phyloP scores from a whole-genome alignment of 1,140 invertebrate genomes.

The Phymastichus coffea region DNA sequence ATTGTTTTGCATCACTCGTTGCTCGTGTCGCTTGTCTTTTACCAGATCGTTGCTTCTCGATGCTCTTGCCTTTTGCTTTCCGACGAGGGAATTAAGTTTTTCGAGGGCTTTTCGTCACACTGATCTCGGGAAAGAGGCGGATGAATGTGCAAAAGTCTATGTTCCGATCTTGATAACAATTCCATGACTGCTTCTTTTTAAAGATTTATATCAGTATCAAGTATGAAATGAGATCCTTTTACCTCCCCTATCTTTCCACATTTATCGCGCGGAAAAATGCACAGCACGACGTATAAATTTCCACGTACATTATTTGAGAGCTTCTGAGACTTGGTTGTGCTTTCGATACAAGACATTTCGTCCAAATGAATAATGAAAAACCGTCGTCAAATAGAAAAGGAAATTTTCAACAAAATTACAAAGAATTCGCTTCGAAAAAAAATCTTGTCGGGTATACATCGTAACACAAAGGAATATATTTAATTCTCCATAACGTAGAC shows the following conservation, averaged over 20 bases:
- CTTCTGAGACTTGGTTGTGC: too few species aligned
- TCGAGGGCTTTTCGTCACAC: background rate
- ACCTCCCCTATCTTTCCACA: too few species aligned
- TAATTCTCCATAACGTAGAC: background rate
- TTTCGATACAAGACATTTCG: background rate
- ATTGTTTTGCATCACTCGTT: background rate
- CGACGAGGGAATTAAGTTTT: too few species aligned
- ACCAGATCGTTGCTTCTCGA: background rate
- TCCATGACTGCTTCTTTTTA: too few species aligned
- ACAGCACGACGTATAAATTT: too few species aligned
- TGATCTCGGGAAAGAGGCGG: background rate
- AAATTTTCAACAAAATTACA: background rate
- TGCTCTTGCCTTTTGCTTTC: background rate
- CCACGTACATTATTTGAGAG: too few species aligned
- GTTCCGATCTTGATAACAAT: too few species aligned
- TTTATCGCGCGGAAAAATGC: too few species aligned
- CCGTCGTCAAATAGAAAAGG: background rate
- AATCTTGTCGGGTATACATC: background rate
- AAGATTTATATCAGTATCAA: too few species aligned
- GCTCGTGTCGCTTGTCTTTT: background rate
- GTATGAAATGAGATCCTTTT: too few species aligned
- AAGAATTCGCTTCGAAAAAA: background rate
- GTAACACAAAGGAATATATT: conserved; percentile 8
- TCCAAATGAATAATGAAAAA: background rate
- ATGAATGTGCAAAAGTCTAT: too few species aligned